Evolutionary conservation across 2,797 vertebrate species (phyloP).

Genomic region (Falco columbarius): DNA sequence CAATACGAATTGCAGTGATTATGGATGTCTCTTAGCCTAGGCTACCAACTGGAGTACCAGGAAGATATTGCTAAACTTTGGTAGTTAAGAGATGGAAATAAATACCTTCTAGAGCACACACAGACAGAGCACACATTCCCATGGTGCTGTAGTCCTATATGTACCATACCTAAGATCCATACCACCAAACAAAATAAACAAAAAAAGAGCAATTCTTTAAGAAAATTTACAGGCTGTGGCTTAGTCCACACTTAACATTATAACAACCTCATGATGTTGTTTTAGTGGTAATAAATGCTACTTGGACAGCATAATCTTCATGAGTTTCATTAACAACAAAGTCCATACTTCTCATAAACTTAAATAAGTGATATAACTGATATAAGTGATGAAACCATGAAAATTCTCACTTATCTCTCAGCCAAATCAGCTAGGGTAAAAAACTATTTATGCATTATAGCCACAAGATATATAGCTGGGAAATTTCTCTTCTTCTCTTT

Average conservation of each 20-base stretch:
- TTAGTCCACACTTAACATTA: not conserved
- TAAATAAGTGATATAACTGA: not conserved
- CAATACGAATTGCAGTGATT: not conserved
- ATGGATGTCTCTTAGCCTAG: not conserved
- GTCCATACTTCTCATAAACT: not conserved
- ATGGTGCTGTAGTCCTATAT: not conserved
- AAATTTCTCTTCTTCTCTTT: not conserved
- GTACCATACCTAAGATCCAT: not conserved
- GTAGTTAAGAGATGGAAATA: not conserved
- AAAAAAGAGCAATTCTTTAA: not conserved
- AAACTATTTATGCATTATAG: not conserved
- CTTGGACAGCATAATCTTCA: not conserved
- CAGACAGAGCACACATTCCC: not conserved
- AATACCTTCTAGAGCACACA: not conserved
- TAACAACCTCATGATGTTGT: not conserved
- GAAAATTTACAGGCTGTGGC: not conserved
- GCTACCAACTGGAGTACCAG: not conserved
- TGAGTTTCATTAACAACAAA: not conserved
- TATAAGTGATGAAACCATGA: not conserved
- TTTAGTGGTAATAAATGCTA: not conserved
- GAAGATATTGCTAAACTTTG: not conserved
- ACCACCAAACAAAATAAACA: not conserved
- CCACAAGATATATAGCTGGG: not conserved
- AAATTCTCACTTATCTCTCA: not conserved
- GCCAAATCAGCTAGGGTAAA: not conserved